Percentiles rank a stretch among this genome's conserved stretches.
Evolutionary conservation across 2,888 invertebrate genomes (phyloP).

Genomic region (Salticus scenicus): DNA sequence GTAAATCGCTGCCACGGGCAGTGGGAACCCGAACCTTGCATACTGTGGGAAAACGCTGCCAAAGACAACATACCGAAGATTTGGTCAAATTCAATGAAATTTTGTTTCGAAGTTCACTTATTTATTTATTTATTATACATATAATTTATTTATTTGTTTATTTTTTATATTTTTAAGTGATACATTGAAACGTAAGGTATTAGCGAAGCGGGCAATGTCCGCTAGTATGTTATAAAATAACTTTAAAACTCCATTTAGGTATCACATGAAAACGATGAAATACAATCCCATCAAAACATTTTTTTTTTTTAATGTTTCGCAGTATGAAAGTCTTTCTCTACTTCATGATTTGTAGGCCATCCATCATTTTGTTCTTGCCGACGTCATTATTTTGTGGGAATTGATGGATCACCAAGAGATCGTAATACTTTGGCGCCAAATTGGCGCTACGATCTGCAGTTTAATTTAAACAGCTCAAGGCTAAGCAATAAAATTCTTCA

Average conservation of each 20-base stretch:
- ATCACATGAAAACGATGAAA: background rate
- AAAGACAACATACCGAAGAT: too few species aligned
- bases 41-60: too few species aligned
- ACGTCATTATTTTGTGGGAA: slow-evolving; percentile 13
- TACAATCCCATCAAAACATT: background rate
- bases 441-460: background rate
- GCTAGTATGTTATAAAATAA: background rate
- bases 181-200: too few species aligned
- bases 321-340: background rate
- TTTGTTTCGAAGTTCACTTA: too few species aligned
- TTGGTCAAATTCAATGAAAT: too few species aligned
- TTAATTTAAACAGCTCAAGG: background rate
- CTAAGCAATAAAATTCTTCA: background rate
- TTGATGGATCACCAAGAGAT: slow-evolving; percentile 5
- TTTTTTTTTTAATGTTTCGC: background rate
- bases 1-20: too few species aligned
- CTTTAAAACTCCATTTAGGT: background rate
- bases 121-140: too few species aligned
- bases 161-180: too few species aligned
- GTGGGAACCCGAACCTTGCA: too few species aligned
- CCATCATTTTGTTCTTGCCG: slow-evolving; percentile 13
- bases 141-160: too few species aligned
- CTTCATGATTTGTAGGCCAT: slow-evolving; percentile 5
- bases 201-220: too few species aligned
- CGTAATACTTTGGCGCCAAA: background rate